A percentile compares a stretch with the other conserved stretches of the same genome.
Evolutionary conservation across 2,113 vertebrate genomes (phyloP).

Genomic region (Odocoileus virginianus): DNA sequence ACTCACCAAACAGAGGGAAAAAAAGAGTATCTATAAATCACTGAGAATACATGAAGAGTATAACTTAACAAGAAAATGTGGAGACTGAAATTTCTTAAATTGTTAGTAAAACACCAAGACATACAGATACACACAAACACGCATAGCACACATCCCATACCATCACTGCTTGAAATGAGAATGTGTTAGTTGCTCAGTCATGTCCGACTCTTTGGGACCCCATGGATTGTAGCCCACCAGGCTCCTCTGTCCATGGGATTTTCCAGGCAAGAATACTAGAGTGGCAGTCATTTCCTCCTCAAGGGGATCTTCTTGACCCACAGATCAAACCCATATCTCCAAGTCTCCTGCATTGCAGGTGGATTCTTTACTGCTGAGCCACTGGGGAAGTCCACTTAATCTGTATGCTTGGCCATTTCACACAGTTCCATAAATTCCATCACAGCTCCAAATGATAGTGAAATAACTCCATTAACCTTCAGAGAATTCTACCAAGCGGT

Average conservation of each 20-base stretch:
- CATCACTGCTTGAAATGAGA: neutral
- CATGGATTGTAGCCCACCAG: neutral
- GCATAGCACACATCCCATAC: accelerated
- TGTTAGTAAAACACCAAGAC: neutral
- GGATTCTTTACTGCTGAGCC: neutral
- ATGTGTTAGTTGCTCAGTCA: neutral
- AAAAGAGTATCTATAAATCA: neutral
- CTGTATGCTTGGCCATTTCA: neutral
- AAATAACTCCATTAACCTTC: neutral
- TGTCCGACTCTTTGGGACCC: neutral
- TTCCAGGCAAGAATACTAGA: neutral
- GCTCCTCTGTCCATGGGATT: neutral
- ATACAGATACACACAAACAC: neutral
- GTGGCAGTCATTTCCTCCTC: neutral
- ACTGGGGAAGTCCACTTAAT: neutral
- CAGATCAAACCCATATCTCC: neutral
- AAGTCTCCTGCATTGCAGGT: neutral
- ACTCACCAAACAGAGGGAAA: neutral
- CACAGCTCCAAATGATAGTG: neutral
- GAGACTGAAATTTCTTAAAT: neutral
- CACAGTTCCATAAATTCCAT: neutral
- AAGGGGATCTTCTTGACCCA: neutral
- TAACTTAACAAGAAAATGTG: neutral
- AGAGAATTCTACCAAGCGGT: neutral
- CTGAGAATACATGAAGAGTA: neutral